Evolutionary conservation across 2,113 vertebrate genomes (phyloP).

Genomic region (Onychostoma macrolepis): DNA sequence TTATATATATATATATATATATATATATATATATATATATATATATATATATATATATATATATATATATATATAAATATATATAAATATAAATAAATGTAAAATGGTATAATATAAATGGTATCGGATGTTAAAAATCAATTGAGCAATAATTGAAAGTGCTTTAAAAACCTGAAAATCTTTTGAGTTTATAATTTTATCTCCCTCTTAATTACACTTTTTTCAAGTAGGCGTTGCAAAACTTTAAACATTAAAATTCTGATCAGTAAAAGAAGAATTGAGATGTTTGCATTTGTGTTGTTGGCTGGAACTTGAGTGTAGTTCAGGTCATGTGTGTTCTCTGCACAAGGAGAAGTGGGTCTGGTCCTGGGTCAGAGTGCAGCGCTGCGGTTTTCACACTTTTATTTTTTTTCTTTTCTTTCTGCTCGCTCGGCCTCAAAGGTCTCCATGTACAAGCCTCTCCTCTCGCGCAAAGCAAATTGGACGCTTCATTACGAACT

Average conservation of each 20-base stretch:
- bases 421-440: constrained; percentile 27
- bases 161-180: no score
- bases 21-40: no score
- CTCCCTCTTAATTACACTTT: background rate
- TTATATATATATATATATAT: no score
- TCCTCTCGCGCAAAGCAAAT: constrained; percentile 17
- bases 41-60: no score
- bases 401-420: no score
- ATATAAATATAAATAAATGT: no score
- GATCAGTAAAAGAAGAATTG: background rate
- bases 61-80: no score
- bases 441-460: constrained; percentile 31
- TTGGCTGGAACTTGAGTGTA: background rate
- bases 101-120: no score
- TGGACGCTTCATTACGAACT: constrained; percentile 30
- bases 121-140: no score
- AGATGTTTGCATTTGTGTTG: no score
- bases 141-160: background rate
- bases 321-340: background rate
- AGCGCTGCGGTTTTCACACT: constrained; percentile 28
- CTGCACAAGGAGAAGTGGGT: background rate
- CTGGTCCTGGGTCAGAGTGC: background rate
- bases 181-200: background rate
- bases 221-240: background rate
- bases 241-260: background rate